Conservation (phyloP, 2,113 vertebrate genomes). For the Nematolebias whitei region DNA sequence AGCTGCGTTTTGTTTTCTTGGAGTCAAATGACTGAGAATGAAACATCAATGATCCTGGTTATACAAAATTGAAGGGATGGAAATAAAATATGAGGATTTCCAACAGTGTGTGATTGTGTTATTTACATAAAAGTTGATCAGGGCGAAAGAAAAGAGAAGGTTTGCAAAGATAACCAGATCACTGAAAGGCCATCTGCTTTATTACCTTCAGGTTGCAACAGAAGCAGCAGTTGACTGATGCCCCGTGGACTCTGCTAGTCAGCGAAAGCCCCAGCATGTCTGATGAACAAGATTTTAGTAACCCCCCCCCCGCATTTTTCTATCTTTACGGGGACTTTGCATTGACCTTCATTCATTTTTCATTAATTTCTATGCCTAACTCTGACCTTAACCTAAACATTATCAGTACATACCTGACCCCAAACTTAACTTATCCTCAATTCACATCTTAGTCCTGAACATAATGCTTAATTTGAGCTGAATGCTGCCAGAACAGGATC, state of each 20-base stretch:
- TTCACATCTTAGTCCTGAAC: too few relatives aligned
- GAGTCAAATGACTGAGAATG: not conserved
- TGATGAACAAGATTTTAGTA: slow-evolving; percentile 33
- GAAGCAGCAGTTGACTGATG: slow-evolving; percentile 28
- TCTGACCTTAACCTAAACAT: too few relatives aligned
- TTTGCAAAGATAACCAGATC: slow-evolving; percentile 17
- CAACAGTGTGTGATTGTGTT: slow-evolving; percentile 20
- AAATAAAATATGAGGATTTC: slow-evolving; percentile 4
- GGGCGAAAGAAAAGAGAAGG: not conserved
- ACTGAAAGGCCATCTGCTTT: slow-evolving; percentile 21
- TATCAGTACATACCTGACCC: too few relatives aligned
- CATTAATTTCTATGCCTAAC: too few relatives aligned
- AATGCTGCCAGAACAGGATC: too few relatives aligned
- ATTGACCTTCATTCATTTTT: too few relatives aligned
- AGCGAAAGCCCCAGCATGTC: slow-evolving; percentile 14
- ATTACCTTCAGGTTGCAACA: slow-evolving; percentile 23
- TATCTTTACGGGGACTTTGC: too few relatives aligned
- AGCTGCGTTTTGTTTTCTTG: slow-evolving; percentile 7
- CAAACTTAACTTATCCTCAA: too few relatives aligned
- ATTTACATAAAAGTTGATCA: slow-evolving; percentile 5
- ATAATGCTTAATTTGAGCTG: too few relatives aligned
- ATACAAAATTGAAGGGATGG: not conserved
- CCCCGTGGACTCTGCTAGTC: slow-evolving; percentile 24
- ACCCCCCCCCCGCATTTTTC: too few relatives aligned
- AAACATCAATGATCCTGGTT: slow-evolving; percentile 8